phyloP scores from a whole-genome alignment of 2,113 vertebrate species.

The Rhynchopsitta pachyrhyncha region DNA sequence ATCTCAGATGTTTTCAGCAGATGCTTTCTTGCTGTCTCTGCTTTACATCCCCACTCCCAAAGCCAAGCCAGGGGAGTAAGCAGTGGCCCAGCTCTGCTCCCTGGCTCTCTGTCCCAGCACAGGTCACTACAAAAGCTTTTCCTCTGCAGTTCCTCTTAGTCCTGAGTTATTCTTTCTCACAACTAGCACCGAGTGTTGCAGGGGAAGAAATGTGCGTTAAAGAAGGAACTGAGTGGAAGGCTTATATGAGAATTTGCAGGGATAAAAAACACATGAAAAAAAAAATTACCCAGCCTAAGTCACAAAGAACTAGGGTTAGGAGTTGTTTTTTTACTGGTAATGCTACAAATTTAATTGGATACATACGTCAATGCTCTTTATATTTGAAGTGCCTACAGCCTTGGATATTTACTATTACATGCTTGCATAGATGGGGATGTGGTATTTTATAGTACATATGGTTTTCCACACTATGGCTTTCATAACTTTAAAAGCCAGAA shows the following conservation, averaged over 20 bases:
- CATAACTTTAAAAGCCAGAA: slow-evolving; percentile 49
- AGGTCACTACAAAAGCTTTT: not conserved
- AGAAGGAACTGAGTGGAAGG: not conserved
- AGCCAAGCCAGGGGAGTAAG: not conserved
- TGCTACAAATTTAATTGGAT: slow-evolving; percentile 40
- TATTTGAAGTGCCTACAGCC: slow-evolving; percentile 1
- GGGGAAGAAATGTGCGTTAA: not conserved
- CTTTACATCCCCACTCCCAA: not conserved
- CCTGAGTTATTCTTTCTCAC: not conserved
- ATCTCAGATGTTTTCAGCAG: not conserved
- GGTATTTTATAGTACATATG: slow-evolving; percentile 26
- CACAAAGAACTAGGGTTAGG: not conserved
- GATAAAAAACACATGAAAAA: slow-evolving; percentile 22
- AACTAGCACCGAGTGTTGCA: not conserved
- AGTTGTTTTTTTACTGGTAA: slow-evolving; percentile 17
- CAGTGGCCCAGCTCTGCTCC: not conserved
- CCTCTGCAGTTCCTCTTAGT: not conserved
- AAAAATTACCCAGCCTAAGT: not conserved
- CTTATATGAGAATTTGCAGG: not conserved
- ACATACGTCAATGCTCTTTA: slow-evolving; percentile 22
- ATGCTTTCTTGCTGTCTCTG: not conserved
- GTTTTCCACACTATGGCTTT: slow-evolving; percentile 44
- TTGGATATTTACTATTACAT: slow-evolving; percentile 18
- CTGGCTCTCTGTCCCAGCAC: not conserved
- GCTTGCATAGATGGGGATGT: not conserved